Evolutionary conservation across 2,888 invertebrate species (phyloP).

Genomic region (Eupithecia subumbrata): DNA sequence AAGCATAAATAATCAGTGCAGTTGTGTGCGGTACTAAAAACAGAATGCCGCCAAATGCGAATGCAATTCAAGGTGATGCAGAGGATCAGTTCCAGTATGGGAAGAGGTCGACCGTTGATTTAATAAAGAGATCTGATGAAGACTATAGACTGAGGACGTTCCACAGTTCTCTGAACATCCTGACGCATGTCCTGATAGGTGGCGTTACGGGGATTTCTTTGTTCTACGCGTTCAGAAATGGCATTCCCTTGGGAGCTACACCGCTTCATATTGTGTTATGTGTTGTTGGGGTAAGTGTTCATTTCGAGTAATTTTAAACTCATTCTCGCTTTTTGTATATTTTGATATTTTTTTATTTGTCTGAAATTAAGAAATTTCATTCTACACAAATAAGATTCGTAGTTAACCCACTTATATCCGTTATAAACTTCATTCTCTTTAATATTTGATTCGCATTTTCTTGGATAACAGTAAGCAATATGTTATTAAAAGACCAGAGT

Average conservation of each 20-base stretch:
- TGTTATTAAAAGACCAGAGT: too few relatives aligned
- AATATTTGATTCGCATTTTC: too few relatives aligned
- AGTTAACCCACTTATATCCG: too few relatives aligned
- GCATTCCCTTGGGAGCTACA: constrained; percentile 57
- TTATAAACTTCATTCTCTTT: too few relatives aligned
- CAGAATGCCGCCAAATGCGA: constrained; percentile 55
- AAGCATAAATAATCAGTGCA: not conserved
- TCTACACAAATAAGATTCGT: too few relatives aligned
- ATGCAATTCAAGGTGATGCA: constrained; percentile 45
- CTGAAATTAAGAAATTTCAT: not conserved
- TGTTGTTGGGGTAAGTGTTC: constrained; percentile 71
- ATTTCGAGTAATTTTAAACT: not conserved
- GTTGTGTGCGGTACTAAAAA: not conserved
- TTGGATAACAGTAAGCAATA: too few relatives aligned
- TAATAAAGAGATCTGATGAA: constrained; percentile 34
- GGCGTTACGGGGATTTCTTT: constrained; percentile 57
- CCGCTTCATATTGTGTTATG: constrained; percentile 65
- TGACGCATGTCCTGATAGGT: constrained; percentile 68
- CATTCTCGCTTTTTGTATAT: not conserved
- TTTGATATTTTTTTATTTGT: not conserved
- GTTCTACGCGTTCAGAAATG: constrained; percentile 57
- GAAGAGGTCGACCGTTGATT: constrained; percentile 24
- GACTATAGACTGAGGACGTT: constrained; percentile 58
- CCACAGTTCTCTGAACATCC: constrained; percentile 57
- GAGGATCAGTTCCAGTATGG: constrained; percentile 38